Evolutionary conservation across 2,113 vertebrate genomes (phyloP), one percentile per base, ranked within the genome.

Genomic region (Lophochroa leadbeateri): DNA sequence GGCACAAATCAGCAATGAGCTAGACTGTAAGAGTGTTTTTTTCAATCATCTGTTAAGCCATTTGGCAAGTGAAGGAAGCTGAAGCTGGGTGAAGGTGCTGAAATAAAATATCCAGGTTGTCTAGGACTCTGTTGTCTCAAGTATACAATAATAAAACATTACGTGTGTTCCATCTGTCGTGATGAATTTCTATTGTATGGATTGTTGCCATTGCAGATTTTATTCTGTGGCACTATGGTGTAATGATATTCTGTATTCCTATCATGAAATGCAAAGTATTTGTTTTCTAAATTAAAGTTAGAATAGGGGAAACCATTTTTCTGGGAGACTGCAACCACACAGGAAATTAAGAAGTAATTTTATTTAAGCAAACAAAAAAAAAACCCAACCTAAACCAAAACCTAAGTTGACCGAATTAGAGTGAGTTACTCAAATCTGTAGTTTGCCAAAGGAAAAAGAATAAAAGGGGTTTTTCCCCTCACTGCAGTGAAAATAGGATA

Each of bases 281-380:
- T 75, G 13, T 25, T 89, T 91, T 87, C 12, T 9, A 76, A 89
- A 78, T 84, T 92, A 71, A 71, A 90, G n/a, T 71, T 61, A 46
- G 37, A 63, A 47, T 58, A 81, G 47, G 82, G 47, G 27, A 90
- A 97, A 82, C 33, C 5, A 33, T 91, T 89, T 46, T 89, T 79
- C 52, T 68, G 78, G 57, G 61, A 96, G 33, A 55, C 57, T 79
- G 35, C 35, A 91, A 31, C 53, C 37, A 82, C 39, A 23, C 0
- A 82, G 55, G 55, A 90, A 89, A 89, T 90, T 75, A 74, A 82
- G 35, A 86, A 81, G 35, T 71, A 20, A 71, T 91, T 82, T 81
- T 70, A 43, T 96, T 92, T 78, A 70, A 83, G 63, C 50, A 93
- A 33, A 55, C 20, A 37, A 39, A 61, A 92, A 92, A 75, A 55